Base-by-base conservation (phyloP, 1,140 invertebrate genomes). In the Archivesica marissinica region DNA sequence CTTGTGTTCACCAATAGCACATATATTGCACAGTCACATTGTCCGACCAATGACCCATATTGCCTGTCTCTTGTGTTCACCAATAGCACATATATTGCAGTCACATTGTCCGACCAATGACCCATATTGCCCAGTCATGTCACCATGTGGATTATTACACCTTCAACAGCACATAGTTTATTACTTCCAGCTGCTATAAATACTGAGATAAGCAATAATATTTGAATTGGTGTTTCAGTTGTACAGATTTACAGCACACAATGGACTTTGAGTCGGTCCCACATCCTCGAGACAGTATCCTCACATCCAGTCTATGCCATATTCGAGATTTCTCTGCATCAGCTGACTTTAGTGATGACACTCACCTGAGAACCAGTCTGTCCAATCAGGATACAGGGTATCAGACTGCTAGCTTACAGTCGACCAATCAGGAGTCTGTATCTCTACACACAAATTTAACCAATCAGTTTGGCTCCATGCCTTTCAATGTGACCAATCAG, bases 351-450 rank as follows among this genome's bases (percentile, higher is more conserved):
- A 78, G 61, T 38, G 56, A 74, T 66, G 86, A 90, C 38, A 85
- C 78, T 30, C 54, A 77, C 25, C 76, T 38, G 28, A 54, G 44
- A 80, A 50, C 68, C 13, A 84, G 72, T 56, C 39, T 74, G 44
- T 72, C 84, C 68, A 86, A 86, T 89, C 89, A 90, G 50, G 89
- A 90, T 75, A 90, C 89, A 61, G 88, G 87, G 25, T 89, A 89
- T 70, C 88, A 89, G 54, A 89, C 88, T 39, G 82, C 85, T 2
- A 90, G 89, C 76, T 75, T 89, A 64, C 89, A 90, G 61, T 87
- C 85, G 52, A 89, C 86, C 70, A 86, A 86, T 89, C 89, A 88
- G 20, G 89, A 90, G n/a, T 89, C 89, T 25, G 88, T 80, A 20
- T 72, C 66, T 20, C 28, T 84, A 15, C 84, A 88, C 23, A 89